Evolutionary conservation across 2,113 vertebrate genomes (phyloP).

Genomic region (Mobula hypostoma): DNA sequence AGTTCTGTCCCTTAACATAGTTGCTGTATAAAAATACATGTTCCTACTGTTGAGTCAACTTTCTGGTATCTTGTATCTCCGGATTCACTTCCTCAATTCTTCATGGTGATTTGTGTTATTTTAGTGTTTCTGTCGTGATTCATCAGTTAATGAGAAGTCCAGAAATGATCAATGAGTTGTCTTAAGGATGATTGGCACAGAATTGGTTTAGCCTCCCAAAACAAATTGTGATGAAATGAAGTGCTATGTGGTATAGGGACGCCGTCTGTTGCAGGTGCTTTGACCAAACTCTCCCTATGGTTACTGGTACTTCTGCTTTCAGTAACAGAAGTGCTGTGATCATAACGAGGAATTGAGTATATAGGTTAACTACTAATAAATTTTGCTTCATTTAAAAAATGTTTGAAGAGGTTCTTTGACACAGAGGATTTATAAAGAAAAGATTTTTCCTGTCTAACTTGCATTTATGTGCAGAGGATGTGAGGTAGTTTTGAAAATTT

Average conservation of each 20-base stretch:
- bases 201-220: background rate
- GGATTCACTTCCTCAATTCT: background rate
- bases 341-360: background rate
- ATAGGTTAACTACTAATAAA: background rate
- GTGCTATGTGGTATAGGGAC: no score
- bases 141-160: background rate
- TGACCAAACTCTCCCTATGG: background rate
- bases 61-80: background rate
- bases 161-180: background rate
- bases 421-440: background rate
- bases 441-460: no score
- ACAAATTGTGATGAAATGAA: no score
- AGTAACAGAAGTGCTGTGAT: background rate
- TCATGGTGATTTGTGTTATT: background rate
- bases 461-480: no score
- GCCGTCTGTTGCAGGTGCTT: no score
- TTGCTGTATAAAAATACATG: background rate
- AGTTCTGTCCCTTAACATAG: background rate
- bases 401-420: background rate
- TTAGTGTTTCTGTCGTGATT: background rate
- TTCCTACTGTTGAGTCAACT: background rate
- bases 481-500: no score
- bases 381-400: slow-evolving; percentile 11
- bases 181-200: background rate
- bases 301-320: slow-evolving; percentile 12